Base-by-base conservation (phyloP, 2,113 vertebrate genomes). In the Sturnira hondurensis region DNA sequence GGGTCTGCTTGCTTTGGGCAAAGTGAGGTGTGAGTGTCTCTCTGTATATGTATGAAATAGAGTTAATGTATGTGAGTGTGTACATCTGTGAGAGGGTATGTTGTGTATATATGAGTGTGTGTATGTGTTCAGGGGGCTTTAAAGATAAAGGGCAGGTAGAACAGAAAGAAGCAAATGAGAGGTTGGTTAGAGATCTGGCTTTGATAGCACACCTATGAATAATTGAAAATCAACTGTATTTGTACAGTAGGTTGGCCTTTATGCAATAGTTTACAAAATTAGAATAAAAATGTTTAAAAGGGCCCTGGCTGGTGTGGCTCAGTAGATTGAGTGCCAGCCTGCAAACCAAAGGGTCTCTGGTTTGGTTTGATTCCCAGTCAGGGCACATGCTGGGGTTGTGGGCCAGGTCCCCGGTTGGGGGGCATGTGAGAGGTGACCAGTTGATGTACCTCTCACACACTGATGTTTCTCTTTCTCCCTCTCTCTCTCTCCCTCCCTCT, bases 201-300 rank as follows among this genome's bases (percentile, higher is more conserved):
- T 94, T 31, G 67, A 74, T 92, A 82, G 81, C 77, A 20, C 45
- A 87, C 31, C 92, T 6, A 52, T 36, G 20, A 77, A 84, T 89
- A 94, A 84, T 78, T 92, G 45, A 84, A 92, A 88, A 92, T 73
- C 61, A 19, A 96, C 78, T 81, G 7, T 92, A 88, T 96, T 80
- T 93, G 33, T 92, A 38, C 19, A 86, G 4, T 86, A 76, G 54
- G 54, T 82, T 94, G 81, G 33, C 45, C 85, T 73, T 85, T 96
- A 94, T 13, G 61, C 65, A 71, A 16, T 78, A 85, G 91, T 95
- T 77, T 38, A 17, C 50, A 70, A 76, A n/a, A 36, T 65, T 86
- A 88, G 28, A 92, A 84, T 94, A 91, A 95, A 95, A 52, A 83
- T 83, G 12, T 91, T 16, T 86, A 84, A 61, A 96, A 86, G 41